phyloP scores from a whole-genome alignment of 1,140 invertebrate species.

The Neodiprion fabricii region DNA sequence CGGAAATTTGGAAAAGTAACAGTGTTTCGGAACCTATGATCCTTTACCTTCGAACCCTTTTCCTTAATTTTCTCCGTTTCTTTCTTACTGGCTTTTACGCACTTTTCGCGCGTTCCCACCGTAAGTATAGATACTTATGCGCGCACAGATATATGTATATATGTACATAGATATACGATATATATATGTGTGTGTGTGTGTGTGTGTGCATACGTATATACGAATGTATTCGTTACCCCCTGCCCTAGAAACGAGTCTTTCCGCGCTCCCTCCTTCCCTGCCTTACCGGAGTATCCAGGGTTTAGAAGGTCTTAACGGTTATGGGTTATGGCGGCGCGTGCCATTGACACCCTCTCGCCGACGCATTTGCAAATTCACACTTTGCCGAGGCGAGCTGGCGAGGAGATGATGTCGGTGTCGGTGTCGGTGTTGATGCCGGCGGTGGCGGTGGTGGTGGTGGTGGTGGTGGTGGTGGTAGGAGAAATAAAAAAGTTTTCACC shows the following conservation, averaged over 20 bases:
- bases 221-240: no score
- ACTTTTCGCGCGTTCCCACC: no score
- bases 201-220: no score
- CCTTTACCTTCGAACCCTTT: no score
- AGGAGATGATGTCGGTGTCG: background rate
- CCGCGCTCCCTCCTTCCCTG: background rate
- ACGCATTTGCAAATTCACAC: conserved; percentile 14
- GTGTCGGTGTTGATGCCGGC: background rate
- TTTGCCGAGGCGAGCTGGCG: background rate
- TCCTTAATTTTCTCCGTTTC: no score
- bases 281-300: background rate
- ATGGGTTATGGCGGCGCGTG: conserved; percentile 16
- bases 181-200: no score
- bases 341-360: conserved; percentile 14
- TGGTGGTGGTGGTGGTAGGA: background rate
- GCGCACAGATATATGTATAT: no score
- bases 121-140: no score
- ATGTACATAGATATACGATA: no score
- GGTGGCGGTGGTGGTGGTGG: background rate
- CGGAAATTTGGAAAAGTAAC: no score
- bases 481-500: conserved; percentile 11
- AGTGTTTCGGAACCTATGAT: no score
- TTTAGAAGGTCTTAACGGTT: conserved; percentile 15
- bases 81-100: no score
- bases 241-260: background rate